phyloP scores from a whole-genome alignment of 2,888 invertebrate species.

The Pyrrhosoma nymphula region DNA sequence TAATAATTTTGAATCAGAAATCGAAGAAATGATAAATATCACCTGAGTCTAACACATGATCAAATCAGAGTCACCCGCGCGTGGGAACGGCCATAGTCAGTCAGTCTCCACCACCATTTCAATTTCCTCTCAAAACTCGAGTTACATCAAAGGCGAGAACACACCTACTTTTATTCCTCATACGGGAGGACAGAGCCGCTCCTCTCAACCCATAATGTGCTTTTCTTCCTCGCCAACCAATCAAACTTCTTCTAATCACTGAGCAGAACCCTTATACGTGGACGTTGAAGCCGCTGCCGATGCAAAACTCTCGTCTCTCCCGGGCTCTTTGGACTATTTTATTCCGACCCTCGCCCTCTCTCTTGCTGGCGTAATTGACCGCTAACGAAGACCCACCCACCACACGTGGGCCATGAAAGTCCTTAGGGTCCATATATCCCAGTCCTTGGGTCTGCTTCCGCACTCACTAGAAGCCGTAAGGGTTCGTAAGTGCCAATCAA shows the following conservation, averaged over 20 bases:
- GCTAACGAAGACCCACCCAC: background rate
- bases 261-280: background rate
- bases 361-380: background rate
- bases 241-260: background rate
- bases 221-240: background rate
- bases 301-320: too few species aligned
- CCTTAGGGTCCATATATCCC: background rate
- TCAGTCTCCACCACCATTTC: background rate
- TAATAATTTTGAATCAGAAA: too few species aligned
- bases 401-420: background rate
- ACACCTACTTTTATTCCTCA: too few species aligned
- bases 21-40: too few species aligned
- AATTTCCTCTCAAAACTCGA: background rate
- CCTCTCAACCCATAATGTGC: background rate
- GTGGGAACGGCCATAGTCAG: too few species aligned
- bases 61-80: too few species aligned
- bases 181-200: too few species aligned
- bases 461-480: background rate
- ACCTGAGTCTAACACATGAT: too few species aligned
- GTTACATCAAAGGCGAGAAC: background rate
- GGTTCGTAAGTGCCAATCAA: slow-evolving; percentile 17
- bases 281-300: background rate
- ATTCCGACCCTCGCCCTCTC: background rate
- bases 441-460: background rate
- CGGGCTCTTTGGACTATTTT: too few species aligned